Evolutionary conservation across 2,113 vertebrate species (phyloP), one percentile per base, ranked within the genome.

Genomic region (Mugil cephalus): DNA sequence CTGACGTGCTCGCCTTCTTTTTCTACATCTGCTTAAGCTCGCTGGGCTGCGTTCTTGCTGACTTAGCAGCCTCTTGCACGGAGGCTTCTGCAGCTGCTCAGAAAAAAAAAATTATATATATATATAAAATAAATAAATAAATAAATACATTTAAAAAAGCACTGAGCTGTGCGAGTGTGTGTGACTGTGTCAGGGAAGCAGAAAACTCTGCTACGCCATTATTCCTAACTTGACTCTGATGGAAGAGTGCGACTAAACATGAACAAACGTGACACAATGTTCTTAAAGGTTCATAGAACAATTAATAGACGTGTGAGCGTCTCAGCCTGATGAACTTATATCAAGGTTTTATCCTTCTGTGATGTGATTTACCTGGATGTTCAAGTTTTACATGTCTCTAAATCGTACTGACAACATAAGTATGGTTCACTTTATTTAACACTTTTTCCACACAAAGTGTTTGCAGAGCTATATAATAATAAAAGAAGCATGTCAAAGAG

Each of bases 1-100:
- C 74, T 64, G 45, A 73, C 69, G 83, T 48, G 8, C 60, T 24
- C 34, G 36, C 70, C 50, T 17, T 39, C 24, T 18, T 18, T 0
- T 12, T 71, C 72, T 82, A 87, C 89, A 91, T 91, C 91, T 89
- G 88, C 89, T 90, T 87, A 87, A 88, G 74, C 81, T 85, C 86
- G 82, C 62, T 30, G 61, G 40, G 72, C 79, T 50, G 85, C 47
- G 51, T 87, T 89, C 64, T 73, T 51, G 91, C 92, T 94, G 93
- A 94, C 88, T 91, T 87, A 69, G 92, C 90, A 84, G 58, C 73
- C 74, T 81, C 17, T 79, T 77, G 71, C 61, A 65, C 74, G 21
- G 87, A 88, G 84, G 90, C 85, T 85, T 88, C 54, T 36, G 76
- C 67, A 85, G 65, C 75, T 10, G 51, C 52, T 64, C 38, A 19